These are phyloP conservation scores for Camelus bactrianus DNA, from an alignment of 2,113 vertebrate genomes.

Conservation along the genomic window DNA sequence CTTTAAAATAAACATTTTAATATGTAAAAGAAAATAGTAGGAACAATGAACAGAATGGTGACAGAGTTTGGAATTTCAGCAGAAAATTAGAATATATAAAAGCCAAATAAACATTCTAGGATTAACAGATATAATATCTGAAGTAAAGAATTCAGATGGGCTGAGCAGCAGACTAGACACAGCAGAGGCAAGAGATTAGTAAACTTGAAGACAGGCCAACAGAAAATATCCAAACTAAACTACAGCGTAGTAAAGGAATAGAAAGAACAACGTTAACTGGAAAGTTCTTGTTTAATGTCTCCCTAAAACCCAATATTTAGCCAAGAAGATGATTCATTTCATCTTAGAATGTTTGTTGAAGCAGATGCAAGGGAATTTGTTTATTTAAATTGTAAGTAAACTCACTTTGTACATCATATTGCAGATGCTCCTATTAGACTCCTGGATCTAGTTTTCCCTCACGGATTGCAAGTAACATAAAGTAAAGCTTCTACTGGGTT, in stretches of 20 bases:
- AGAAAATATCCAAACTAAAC: neutral
- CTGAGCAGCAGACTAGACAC: neutral
- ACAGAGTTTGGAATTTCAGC: neutral
- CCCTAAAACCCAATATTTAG: neutral
- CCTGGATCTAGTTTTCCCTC: neutral
- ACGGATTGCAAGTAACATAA: neutral
- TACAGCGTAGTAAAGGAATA: neutral
- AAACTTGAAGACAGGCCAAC: neutral
- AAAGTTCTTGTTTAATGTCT: neutral
- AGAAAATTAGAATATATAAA: neutral
- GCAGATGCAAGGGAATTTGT: neutral
- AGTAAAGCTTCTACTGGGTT: neutral
- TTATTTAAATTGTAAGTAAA: slow-evolving; percentile 10
- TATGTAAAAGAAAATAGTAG: neutral
- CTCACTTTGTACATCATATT: neutral
- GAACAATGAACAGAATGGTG: neutral
- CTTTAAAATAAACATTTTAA: neutral
- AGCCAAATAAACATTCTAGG: neutral
- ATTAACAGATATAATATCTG: neutral
- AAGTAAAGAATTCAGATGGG: neutral
- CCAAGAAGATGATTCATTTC: neutral
- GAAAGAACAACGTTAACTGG: neutral
- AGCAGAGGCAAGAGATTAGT: neutral
- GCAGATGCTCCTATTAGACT: neutral
- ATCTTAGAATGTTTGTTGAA: neutral